phyloP scores from a whole-genome alignment of 2,888 invertebrate species.

The Strigamia maritima region DNA sequence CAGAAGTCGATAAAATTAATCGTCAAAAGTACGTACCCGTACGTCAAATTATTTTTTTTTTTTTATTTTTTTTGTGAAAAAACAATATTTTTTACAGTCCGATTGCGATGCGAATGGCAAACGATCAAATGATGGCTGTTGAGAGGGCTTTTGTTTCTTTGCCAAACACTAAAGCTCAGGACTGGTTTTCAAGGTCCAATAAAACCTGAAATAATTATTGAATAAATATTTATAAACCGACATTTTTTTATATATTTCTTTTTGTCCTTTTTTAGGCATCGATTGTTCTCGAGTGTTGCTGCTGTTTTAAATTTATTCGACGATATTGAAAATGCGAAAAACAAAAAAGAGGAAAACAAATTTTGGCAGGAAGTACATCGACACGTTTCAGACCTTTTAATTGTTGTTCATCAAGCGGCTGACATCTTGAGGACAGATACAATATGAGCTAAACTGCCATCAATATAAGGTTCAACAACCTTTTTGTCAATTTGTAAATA shows the following conservation, averaged over 20 bases:
- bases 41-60: not conserved
- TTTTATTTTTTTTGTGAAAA: not conserved
- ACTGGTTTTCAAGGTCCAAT: conserved; percentile 33
- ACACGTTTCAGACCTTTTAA: conserved; percentile 17
- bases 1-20: not conserved
- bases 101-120: conserved; percentile 30
- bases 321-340: not conserved
- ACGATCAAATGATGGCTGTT: conserved; percentile 37
- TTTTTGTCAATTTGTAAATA: not conserved
- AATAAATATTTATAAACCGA: not conserved
- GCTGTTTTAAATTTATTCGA: not conserved
- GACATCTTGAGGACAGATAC: conserved; percentile 8
- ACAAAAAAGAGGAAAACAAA: not conserved
- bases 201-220: not conserved
- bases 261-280: conserved; percentile 21
- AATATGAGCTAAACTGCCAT: not conserved
- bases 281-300: not conserved
- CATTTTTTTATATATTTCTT: not conserved
- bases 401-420: conserved; percentile 24
- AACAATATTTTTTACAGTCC: no score
- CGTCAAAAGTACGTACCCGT: not conserved
- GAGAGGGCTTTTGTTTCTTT: conserved; percentile 29
- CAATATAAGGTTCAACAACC: not conserved
- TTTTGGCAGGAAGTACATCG: not conserved
- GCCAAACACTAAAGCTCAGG: not conserved